A percentile compares a stretch with the other conserved stretches of the same genome.
These are phyloP conservation scores for Hylyphantes graminicola DNA, from an alignment of 1,140 invertebrate genomes.

Conservation along the genomic window DNA sequence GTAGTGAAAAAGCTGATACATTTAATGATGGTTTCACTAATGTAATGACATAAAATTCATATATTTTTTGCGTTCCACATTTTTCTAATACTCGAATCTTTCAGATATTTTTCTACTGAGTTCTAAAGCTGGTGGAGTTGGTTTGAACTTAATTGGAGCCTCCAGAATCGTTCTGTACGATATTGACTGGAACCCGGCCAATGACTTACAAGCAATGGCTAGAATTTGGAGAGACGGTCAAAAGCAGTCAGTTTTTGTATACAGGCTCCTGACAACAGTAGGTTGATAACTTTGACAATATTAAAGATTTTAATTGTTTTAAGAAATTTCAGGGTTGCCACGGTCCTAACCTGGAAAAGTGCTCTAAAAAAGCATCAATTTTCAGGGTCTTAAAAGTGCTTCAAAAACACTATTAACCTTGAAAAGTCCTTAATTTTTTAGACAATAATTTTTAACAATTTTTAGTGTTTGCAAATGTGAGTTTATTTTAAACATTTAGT, in stretches of 20 bases:
- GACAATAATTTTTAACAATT: too few relatives aligned
- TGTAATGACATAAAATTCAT: neutral
- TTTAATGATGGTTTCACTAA: neutral
- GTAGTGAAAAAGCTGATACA: neutral
- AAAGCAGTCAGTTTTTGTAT: constrained; percentile 97
- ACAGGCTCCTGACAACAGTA: constrained; percentile 80
- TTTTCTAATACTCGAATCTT: neutral
- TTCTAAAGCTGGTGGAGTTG: constrained; percentile 97
- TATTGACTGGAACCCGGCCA: constrained; percentile 99
- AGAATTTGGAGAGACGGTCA: constrained; percentile 99
- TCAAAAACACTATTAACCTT: too few relatives aligned
- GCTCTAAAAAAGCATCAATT: too few relatives aligned
- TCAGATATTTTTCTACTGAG: constrained; percentile 97
- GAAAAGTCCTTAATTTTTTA: too few relatives aligned
- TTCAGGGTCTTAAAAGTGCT: too few relatives aligned
- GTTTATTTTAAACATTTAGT: too few relatives aligned
- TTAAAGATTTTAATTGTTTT: too few relatives aligned
- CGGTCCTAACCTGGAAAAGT: too few relatives aligned
- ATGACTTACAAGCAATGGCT: constrained; percentile 99
- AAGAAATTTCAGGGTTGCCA: too few relatives aligned
- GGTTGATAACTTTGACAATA: neutral
- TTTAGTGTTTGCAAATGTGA: too few relatives aligned
- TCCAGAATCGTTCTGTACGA: constrained; percentile 98
- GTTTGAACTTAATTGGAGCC: constrained; percentile 90
- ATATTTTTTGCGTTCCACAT: neutral